Percentiles rank a stretch among this genome's conserved stretches.
Evolutionary conservation across 2,888 invertebrate genomes (phyloP).

Genomic region (Drosophila helvetica): DNA sequence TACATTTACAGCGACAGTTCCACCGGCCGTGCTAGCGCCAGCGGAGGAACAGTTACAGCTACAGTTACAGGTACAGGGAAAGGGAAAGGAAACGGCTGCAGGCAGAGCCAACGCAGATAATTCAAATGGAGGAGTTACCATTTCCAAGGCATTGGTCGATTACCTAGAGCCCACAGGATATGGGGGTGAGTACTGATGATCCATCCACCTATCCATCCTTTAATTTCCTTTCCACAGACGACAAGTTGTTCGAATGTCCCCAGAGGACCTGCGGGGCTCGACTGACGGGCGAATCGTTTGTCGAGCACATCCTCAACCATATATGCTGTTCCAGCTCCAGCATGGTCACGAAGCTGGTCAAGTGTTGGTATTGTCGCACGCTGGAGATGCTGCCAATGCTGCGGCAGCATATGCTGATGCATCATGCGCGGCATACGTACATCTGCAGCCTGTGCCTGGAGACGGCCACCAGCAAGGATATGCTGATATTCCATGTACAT

Average conservation of each 20-base stretch:
- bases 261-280: slow-evolving; percentile 57
- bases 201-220: too few species aligned
- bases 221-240: slow-evolving; percentile 46
- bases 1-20: neutral
- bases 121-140: neutral
- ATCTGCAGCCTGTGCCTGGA: slow-evolving; percentile 86
- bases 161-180: slow-evolving; percentile 44
- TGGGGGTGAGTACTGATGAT: slow-evolving; percentile 47
- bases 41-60: neutral
- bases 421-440: slow-evolving; percentile 86
- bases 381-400: slow-evolving; percentile 77
- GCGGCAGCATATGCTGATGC: slow-evolving; percentile 86
- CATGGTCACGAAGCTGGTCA: slow-evolving; percentile 33
- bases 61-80: too few species aligned
- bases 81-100: neutral
- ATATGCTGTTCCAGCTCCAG: slow-evolving; percentile 40
- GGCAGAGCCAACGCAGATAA: too few species aligned
- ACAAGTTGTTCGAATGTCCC: slow-evolving; percentile 71
- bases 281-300: slow-evolving; percentile 64
- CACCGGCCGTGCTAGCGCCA: neutral
- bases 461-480: slow-evolving; percentile 71
- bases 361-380: slow-evolving; percentile 68
- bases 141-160: slow-evolving; percentile 19
- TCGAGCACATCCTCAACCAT: slow-evolving; percentile 71
- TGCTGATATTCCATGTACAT: slow-evolving; percentile 85